phyloP scores from a whole-genome alignment of 2,888 invertebrate species.

The Phasia obesa region DNA sequence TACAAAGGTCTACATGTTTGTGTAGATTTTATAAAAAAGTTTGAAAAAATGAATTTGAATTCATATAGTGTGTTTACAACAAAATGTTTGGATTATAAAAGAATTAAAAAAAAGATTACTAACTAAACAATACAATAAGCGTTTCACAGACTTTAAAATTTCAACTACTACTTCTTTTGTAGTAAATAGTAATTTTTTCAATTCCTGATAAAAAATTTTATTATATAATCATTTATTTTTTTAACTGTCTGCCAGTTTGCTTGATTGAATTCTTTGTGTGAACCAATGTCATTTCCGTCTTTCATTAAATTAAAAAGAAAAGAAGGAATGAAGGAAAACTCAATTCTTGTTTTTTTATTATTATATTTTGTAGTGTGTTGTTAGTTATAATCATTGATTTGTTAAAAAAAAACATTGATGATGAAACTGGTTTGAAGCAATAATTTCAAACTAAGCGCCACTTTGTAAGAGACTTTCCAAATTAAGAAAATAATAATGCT shows the following conservation, averaged over 20 bases:
- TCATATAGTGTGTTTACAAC: conserved; percentile 57
- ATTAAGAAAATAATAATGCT: conserved; percentile 1
- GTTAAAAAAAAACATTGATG: conserved; percentile 18
- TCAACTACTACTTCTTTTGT: conserved; percentile 12
- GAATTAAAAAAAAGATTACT: conserved; percentile 10
- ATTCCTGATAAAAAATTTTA: conserved; percentile 52
- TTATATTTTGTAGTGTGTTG: neutral
- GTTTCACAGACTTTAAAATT: neutral
- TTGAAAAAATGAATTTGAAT: conserved; percentile 55
- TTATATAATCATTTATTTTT: conserved; percentile 37
- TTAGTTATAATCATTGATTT: conserved; percentile 26
- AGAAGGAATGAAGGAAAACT: conserved; percentile 31
- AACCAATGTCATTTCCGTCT: conserved; percentile 69
- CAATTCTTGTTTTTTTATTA: conserved; percentile 22
- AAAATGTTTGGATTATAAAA: conserved; percentile 30
- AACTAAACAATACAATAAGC: neutral
- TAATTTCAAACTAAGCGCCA: conserved; percentile 13
- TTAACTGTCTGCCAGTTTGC: conserved; percentile 15
- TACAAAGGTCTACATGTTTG: conserved; percentile 1
- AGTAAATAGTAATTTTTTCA: conserved; percentile 31
- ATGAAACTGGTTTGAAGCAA: conserved; percentile 18
- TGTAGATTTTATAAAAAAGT: conserved; percentile 13
- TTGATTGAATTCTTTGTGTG: conserved; percentile 55
- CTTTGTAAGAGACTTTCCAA: neutral
- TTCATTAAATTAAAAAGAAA: conserved; percentile 43